Evolutionary conservation across 2,888 invertebrate species (phyloP).

Genomic region (Machimus rusticus): DNA sequence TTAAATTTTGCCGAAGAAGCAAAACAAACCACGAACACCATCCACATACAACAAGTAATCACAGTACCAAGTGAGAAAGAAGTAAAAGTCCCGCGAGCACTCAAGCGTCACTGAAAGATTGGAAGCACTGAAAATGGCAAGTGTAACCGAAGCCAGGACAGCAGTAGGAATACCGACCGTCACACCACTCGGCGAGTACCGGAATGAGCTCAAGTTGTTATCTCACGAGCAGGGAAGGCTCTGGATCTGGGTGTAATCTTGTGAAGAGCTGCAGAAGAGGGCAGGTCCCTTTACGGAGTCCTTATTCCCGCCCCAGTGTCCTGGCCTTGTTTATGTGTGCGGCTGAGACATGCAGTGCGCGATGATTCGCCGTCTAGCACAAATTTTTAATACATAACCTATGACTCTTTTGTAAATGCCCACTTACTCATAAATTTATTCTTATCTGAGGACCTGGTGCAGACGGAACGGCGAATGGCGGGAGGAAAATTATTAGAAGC

Average conservation of each 20-base stretch:
- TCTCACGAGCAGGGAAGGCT: constrained; percentile 35
- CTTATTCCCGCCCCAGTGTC: constrained; percentile 30
- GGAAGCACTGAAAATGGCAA: constrained; percentile 31
- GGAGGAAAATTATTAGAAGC: not conserved
- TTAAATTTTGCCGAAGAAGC: not conserved
- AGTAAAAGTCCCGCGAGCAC: constrained; percentile 24
- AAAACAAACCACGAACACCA: constrained; percentile 15
- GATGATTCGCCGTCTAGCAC: constrained; percentile 36
- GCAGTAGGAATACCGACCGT: constrained; percentile 31
- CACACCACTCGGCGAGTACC: constrained; percentile 42
- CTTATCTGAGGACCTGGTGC: not conserved
- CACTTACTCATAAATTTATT: not conserved
- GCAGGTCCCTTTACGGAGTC: constrained; percentile 18
- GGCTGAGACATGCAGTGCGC: constrained; percentile 40
- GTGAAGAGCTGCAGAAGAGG: not conserved
- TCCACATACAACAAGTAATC: constrained; percentile 17
- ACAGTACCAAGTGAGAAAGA: constrained; percentile 32
- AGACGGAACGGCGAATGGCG: not conserved
- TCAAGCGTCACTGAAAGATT: constrained; percentile 31
- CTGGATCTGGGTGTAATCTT: not conserved
- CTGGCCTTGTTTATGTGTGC: constrained; percentile 1
- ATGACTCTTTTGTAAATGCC: not conserved
- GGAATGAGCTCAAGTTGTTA: constrained; percentile 45
- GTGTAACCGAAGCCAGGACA: not conserved
- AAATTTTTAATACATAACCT: constrained; percentile 44